phyloP scores from a whole-genome alignment of 2,113 vertebrate species.

The Phyllostomus discolor region DNA sequence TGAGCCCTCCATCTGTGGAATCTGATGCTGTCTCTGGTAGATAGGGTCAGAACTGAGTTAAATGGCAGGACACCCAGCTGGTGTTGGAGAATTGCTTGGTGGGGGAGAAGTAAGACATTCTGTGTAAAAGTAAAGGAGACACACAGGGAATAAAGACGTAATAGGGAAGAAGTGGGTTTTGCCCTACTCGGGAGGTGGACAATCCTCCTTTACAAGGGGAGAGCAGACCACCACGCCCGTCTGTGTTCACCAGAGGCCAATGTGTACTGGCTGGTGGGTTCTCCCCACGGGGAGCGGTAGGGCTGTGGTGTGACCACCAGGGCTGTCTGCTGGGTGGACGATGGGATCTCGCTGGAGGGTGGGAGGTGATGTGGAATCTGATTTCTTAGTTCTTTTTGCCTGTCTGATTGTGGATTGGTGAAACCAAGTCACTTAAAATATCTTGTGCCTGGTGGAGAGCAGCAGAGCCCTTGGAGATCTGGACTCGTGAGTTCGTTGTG shows the following conservation, averaged over 20 bases:
- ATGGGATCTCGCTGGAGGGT: neutral
- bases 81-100: neutral
- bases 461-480: neutral
- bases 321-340: neutral
- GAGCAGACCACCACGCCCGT: neutral
- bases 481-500: neutral
- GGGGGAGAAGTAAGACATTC: neutral
- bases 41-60: neutral
- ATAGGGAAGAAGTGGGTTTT: neutral
- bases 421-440: neutral
- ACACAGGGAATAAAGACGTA: neutral
- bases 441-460: neutral
- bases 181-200: neutral
- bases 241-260: neutral
- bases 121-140: neutral
- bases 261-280: fast-evolving
- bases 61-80: neutral
- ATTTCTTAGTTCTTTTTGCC: neutral
- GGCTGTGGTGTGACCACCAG: neutral
- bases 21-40: neutral
- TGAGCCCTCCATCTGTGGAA: neutral
- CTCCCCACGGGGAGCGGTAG: neutral
- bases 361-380: neutral
- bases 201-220: neutral
- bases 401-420: neutral